A percentile compares a stretch with the other conserved stretches of the same genome.
phyloP scores from a whole-genome alignment of 37 sponge, comb jelly and placozoan genomes.

The Amphimedon queenslandica region DNA sequence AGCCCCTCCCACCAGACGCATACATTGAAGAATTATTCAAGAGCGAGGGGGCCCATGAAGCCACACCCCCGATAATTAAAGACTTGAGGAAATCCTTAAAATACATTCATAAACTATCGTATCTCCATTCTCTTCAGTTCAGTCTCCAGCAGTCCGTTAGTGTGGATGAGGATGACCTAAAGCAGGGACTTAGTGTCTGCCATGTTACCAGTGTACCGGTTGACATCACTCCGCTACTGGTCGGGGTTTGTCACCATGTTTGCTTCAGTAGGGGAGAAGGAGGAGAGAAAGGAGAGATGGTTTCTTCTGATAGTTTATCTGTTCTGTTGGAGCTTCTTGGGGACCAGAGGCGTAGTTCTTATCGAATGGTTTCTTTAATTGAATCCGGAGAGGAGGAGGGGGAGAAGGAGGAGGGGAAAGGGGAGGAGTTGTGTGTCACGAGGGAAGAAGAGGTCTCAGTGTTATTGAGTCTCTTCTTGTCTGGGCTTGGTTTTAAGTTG shows the following conservation, averaged over 20 bases:
- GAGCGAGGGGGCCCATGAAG: not conserved
- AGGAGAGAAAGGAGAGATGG: not conserved
- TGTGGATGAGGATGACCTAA: conserved; percentile 14
- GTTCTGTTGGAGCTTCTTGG: conserved; percentile 27
- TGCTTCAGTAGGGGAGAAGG: too few species aligned
- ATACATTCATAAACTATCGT: conserved; percentile 11
- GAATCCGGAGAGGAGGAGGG: not conserved
- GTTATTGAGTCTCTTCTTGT: not conserved
- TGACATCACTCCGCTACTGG: conserved; percentile 47
- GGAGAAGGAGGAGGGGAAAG: not conserved
- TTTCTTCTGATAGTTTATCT: conserved; percentile 3
- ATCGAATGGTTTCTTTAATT: not conserved
- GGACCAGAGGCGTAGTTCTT: not conserved
- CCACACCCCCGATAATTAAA: not conserved
- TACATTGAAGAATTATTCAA: not conserved
- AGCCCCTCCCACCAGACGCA: not conserved
- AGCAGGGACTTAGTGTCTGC: conserved; percentile 15
- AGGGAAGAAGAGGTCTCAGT: conserved; percentile 2
- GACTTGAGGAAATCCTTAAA: conserved; percentile 4
- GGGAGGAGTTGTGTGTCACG: conserved; percentile 2
- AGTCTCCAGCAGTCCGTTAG: conserved; percentile 5
- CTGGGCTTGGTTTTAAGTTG: conserved; percentile 9
- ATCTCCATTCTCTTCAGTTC: conserved; percentile 29
- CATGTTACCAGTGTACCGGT: not conserved
- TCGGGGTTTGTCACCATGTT: conserved; percentile 34